Base-by-base conservation (phyloP, 2,113 vertebrate genomes). In the Eretmochelys imbricata region DNA sequence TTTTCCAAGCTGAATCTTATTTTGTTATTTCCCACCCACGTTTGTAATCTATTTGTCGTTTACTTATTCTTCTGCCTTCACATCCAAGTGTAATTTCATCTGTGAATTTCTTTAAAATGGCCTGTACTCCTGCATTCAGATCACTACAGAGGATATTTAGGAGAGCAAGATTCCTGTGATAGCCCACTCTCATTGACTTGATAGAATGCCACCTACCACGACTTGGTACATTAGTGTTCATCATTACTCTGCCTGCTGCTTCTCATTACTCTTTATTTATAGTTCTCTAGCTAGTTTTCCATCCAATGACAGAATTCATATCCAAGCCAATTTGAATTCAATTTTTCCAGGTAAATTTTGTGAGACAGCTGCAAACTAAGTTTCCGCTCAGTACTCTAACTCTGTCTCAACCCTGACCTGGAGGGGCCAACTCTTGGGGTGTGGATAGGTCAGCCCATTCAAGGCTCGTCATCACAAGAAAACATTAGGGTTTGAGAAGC, bases 211-310 rank as follows among this genome's bases (percentile, higher is more conserved):
- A 89, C 90, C 49, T 90, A 19, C 82, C 2, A 19, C 62, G 93
- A 89, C 94, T 94, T 91, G 85, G 50, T 94, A 84, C 27, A 19
- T 1, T 10, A 72, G 78, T 91, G 48, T 87, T 97, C 92, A 94
- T 92, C n/a, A 72, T 72, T 72, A 72, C n/a, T 38, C 90, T 88
- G 91, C 85, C 89, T 94, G 62, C 89, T 96, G 90, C 29, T 95
- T 94, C 89, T 94, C 90, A 94, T 88, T 91, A 86, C 62, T 80
- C 90, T 72, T 84, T 96, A 94, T 89, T 96, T 96, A 96, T 90
- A 94, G 46, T 3, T 1, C 76, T 85, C 62, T 46, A 46, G n/a
- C 86, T 88, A 92, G 55, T 91, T 94, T 95, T 94, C 83, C 85
- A 54, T 78, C 38, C 29, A 55, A 84, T 57, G 88, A 90, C 87